Evolutionary conservation across 2,113 vertebrate species (phyloP), one percentile per base, ranked within the genome.

Genomic region (Romanogobio albipinnatus): DNA sequence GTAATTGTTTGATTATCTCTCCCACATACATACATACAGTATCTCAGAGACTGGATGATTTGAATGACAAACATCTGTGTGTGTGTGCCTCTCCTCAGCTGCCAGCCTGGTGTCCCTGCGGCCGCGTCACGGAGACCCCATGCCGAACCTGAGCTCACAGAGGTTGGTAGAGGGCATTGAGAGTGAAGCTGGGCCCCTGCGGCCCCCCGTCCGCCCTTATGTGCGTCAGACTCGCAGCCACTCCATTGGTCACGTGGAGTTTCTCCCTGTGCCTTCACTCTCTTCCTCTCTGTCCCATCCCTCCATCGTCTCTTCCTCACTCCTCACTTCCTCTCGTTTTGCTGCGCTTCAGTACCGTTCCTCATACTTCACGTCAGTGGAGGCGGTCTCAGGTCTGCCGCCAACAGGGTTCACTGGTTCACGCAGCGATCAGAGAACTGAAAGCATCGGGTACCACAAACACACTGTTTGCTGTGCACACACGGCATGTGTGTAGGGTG

Each of bases 91-190:
- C 82, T 51, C 91, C 11, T 3, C 94, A 99, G 97, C 94, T 82
- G 95, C 96, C 17, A 95, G 92, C 82, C 85, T 97, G 94, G 91
- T 94, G 90, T 91, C 94, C 29, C 87, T 96, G 89, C 96, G 96
- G 49, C 96, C 96, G 87, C 95, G 96, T 88, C 93, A 94, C 17
- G 94, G 94, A 92, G 97, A 99, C 83, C 92, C 95, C 0, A 88
- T 89, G 83, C 92, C 93, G 85, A 87, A 87, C 70, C 93, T 94
- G 49, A 95, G 96, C 94, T 97, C 96, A 82, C 97, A 98, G 95
- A 98, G 97, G 98, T 98, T 97, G 94, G 97, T 99, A 95, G 96
- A 97, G 90, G 90, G 93, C 56, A 91, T 93, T 86, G 87, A 85
- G 39, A 93, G 91, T 51, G 82, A 93, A 3, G 91, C 75, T n/a